Percentiles rank a stretch among this genome's conserved stretches.
Evolutionary conservation across 2,113 vertebrate species (phyloP).

Genomic region (human (Homo sapiens)): GRCh38 chr14:74185501-74186000

Average conservation of each 20-base stretch:
- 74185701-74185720: neutral
- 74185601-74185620: too few relatives aligned
- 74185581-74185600: too few relatives aligned
- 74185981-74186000: neutral
- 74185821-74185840: neutral
- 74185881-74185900: neutral
- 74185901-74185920: neutral
- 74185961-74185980: neutral
- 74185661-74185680: constrained; percentile 29
- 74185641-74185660: constrained; percentile 15
- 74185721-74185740: neutral
- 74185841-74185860: neutral
- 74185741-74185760: neutral
- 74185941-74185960: constrained; percentile 13
- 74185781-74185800: too few relatives aligned
- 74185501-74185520: too few relatives aligned
- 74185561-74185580: too few relatives aligned
- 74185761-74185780: neutral
- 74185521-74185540: too few relatives aligned
- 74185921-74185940: neutral
- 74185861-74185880: neutral
- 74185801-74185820: too few relatives aligned
- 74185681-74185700: constrained; percentile 7
- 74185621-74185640: neutral
- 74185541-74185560: too few relatives aligned